A percentile compares a stretch with the other conserved stretches of the same genome.
Evolutionary conservation across 2,797 vertebrate genomes (phyloP).

Genomic region (Myripristis murdjan): DNA sequence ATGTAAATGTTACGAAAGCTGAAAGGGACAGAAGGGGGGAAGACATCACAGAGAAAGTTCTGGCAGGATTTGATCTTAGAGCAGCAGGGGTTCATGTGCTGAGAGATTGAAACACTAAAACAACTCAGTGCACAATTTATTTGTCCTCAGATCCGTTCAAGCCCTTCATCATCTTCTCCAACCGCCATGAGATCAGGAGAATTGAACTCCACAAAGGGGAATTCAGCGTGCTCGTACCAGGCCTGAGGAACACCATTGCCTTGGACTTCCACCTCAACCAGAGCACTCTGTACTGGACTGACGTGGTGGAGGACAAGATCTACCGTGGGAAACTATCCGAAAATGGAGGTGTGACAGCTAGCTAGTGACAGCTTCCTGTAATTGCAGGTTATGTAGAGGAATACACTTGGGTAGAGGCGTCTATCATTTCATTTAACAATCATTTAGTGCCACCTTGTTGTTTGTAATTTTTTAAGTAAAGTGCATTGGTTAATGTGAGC

Average conservation of each 20-base stretch:
- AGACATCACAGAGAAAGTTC: conserved; percentile 1
- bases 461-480: conserved; percentile 7
- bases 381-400: not conserved
- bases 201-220: conserved; percentile 97
- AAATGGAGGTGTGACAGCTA: conserved; percentile 89
- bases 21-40: not conserved
- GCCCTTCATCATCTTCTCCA: conserved; percentile 98
- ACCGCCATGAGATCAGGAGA: conserved; percentile 97
- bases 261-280: conserved; percentile 97
- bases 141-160: conserved; percentile 92
- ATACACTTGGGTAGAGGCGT: not conserved
- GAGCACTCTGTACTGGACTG: conserved; percentile 97
- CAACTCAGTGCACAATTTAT: not conserved
- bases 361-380: not conserved
- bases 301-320: conserved; percentile 99
- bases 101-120: not conserved
- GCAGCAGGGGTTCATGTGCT: not conserved
- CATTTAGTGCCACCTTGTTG: conserved; percentile 14
- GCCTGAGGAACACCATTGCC: conserved; percentile 97
- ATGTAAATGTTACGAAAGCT: not conserved
- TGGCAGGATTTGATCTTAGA: conserved; percentile 27
- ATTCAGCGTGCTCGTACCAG: conserved; percentile 96
- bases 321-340: conserved; percentile 97
- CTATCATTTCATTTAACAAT: conserved; percentile 16
- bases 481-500: conserved; percentile 10